Conservation (phyloP, 2,113 vertebrate genomes). For the Pluvianellus socialis region DNA sequence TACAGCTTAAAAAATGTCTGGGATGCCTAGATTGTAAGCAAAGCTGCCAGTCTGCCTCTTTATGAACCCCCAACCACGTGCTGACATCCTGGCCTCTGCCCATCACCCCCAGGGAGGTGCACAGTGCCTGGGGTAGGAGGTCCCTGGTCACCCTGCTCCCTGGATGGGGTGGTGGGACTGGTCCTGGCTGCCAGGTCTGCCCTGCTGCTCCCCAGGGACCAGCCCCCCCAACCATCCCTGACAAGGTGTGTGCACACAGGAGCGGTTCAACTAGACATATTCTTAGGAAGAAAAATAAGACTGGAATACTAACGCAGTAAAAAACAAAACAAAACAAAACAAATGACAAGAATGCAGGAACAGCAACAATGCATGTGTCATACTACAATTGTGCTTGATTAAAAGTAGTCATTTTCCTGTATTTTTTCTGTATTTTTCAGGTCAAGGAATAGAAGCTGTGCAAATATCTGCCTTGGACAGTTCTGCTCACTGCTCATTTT, state of each 20-base stretch:
- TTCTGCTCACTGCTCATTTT: background rate
- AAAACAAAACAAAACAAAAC: background rate
- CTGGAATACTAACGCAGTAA: background rate
- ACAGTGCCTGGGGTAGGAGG: background rate
- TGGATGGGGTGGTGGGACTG: background rate
- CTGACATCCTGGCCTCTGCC: background rate
- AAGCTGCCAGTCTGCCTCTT: background rate
- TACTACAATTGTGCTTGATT: background rate
- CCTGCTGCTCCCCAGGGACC: background rate
- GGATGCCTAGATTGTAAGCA: background rate
- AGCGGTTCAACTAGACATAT: background rate
- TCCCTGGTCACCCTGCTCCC: background rate
- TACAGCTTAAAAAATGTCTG: background rate
- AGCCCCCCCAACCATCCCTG: background rate
- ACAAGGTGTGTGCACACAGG: background rate
- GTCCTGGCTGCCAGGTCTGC: background rate
- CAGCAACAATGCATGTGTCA: background rate
- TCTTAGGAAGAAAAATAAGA: background rate
- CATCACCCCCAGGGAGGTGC: background rate
- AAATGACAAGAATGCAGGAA: background rate
- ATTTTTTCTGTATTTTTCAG: background rate
- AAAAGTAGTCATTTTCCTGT: background rate
- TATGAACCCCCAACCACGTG: rapidly evolving
- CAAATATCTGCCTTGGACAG: background rate
- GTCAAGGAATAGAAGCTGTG: background rate